A percentile compares a stretch with the other conserved stretches of the same genome.
Conservation (phyloP, 2,113 vertebrate genomes). For the Misgurnus anguillicaudatus region DNA sequence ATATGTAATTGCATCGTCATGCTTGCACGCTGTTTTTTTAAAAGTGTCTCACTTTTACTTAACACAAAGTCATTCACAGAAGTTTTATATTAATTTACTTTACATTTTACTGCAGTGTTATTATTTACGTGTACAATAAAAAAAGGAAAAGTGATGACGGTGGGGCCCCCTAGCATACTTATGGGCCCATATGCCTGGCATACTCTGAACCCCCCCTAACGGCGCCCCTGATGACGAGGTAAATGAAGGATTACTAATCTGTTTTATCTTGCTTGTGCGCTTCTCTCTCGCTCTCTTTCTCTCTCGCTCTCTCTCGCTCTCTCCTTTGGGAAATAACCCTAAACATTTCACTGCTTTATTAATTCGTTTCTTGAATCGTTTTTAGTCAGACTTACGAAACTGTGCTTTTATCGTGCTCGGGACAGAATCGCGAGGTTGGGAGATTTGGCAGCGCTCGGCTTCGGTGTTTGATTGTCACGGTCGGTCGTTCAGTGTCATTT, state of each 20-base stretch:
- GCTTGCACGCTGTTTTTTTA: too few species aligned
- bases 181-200: too few species aligned
- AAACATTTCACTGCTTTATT: slow-evolving; percentile 19
- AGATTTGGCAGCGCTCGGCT: slow-evolving; percentile 21
- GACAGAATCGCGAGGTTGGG: slow-evolving; percentile 11
- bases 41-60: too few species aligned
- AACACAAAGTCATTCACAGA: too few species aligned
- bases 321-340: slow-evolving; percentile 7
- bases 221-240: slow-evolving; percentile 50
- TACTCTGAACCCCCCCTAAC: too few species aligned
- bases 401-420: slow-evolving; percentile 33
- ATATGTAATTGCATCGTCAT: too few species aligned
- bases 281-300: slow-evolving; percentile 6
- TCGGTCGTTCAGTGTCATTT: background rate
- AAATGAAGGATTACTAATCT: slow-evolving; percentile 48
- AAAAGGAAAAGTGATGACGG: too few species aligned
- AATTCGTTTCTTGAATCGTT: slow-evolving; percentile 25
- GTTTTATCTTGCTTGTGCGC: slow-evolving; percentile 43
- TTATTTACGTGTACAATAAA: too few species aligned
- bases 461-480: slow-evolving; percentile 24
- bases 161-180: too few species aligned
- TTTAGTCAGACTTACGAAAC: slow-evolving; percentile 28
- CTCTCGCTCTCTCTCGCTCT: background rate
- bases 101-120: too few species aligned
- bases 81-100: too few species aligned